phyloP scores from a whole-genome alignment of 1,140 invertebrate genomes.

The Leptopilina boulardi region DNA sequence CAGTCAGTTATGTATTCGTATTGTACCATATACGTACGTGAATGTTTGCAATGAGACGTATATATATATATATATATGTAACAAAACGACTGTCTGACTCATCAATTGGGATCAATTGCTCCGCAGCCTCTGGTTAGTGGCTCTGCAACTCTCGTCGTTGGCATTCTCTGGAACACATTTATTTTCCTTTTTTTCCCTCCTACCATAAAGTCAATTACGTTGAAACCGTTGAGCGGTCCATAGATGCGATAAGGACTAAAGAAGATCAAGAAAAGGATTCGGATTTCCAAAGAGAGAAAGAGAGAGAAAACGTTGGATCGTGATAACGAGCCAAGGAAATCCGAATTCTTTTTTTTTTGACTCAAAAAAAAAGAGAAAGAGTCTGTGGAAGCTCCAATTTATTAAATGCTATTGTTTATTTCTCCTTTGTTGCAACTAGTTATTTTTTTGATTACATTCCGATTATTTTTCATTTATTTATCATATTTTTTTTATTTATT shows the following conservation, averaged over 20 bases:
- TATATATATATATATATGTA: too few species aligned
- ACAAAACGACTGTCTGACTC: conserved; percentile 32
- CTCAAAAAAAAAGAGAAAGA: neutral
- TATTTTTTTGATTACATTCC: neutral
- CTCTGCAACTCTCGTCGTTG: neutral
- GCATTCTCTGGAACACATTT: conserved; percentile 24
- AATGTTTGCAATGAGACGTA: conserved; percentile 16
- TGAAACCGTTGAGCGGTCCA: neutral
- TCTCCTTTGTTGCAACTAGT: too few species aligned
- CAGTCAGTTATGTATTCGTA: conserved; percentile 18
- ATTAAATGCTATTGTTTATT: too few species aligned
- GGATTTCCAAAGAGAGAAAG: neutral
- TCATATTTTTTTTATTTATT: too few species aligned
- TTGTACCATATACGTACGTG: neutral
- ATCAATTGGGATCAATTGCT: conserved; percentile 33
- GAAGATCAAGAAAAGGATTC: neutral
- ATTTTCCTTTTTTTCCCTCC: conserved; percentile 1
- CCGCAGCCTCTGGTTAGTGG: conserved; percentile 32
- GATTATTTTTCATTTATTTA: neutral
- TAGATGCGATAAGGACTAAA: neutral
- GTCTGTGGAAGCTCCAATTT: neutral
- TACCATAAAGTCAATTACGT: conserved; percentile 22
- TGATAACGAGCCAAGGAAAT: neutral
- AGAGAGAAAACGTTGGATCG: conserved; percentile 1
- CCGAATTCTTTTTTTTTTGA: neutral